Evolutionary conservation across 2,797 vertebrate genomes (phyloP).

Genomic region (Acanthornis magna): DNA sequence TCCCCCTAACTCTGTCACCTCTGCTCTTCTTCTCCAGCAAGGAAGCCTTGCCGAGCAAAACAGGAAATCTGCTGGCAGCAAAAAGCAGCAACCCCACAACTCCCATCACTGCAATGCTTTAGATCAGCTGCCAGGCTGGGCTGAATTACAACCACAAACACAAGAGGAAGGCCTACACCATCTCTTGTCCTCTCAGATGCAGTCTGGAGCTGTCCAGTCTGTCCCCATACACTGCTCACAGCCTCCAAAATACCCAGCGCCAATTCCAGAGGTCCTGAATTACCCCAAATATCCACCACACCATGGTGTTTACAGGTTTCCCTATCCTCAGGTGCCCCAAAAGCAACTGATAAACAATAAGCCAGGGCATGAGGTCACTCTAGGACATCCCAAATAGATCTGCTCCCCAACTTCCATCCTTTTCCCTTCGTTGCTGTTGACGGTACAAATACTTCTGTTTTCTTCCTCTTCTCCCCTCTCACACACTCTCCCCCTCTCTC

Average conservation of each 20-base stretch:
- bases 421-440: background rate
- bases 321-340: background rate
- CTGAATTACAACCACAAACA: background rate
- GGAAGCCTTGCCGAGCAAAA: background rate
- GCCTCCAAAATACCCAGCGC: fast-evolving
- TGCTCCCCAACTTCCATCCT: background rate
- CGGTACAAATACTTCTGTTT: background rate
- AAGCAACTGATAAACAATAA: background rate
- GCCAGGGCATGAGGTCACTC: background rate
- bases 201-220: background rate
- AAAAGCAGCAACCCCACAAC: background rate
- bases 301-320: fast-evolving
- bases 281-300: background rate
- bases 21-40: background rate
- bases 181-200: fast-evolving
- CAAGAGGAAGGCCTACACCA: background rate
- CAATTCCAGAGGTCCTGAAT: background rate
- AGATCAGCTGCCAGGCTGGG: background rate
- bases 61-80: background rate
- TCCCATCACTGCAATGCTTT: background rate
- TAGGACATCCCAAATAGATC: background rate
- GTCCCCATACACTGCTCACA: background rate
- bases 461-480: background rate
- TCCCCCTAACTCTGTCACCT: background rate
- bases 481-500: background rate